These are phyloP conservation scores for Vanessa atalanta DNA, from an alignment of 1,140 invertebrate species.

Conservation along the genomic window DNA sequence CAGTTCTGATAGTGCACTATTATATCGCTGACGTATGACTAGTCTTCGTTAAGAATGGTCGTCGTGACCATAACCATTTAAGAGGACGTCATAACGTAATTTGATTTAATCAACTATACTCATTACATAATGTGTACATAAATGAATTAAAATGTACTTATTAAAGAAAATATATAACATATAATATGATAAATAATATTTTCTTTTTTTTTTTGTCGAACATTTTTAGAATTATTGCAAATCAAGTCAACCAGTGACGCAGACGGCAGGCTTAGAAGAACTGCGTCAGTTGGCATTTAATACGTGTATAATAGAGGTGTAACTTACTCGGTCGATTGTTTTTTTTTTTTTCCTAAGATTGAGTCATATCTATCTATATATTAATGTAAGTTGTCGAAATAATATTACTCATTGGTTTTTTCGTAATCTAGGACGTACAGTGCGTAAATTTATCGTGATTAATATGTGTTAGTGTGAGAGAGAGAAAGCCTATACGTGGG, in stretches of 20 bases:
- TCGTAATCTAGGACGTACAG: slow-evolving; percentile 27
- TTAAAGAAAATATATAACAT: too few relatives aligned
- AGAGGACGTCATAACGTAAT: too few relatives aligned
- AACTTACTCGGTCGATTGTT: slow-evolving; percentile 15
- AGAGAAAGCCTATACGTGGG: too few relatives aligned
- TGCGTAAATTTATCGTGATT: neutral
- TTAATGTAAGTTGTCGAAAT: slow-evolving; percentile 22
- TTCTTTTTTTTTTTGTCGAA: neutral
- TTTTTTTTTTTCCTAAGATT: slow-evolving; percentile 20
- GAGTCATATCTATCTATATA: slow-evolving; percentile 6
- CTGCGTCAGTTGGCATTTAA: neutral
- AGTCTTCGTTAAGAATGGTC: too few relatives aligned
- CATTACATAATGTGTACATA: too few relatives aligned
- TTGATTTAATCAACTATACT: too few relatives aligned
- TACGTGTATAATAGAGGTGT: neutral
- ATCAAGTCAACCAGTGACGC: neutral
- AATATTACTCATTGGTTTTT: slow-evolving; percentile 46
- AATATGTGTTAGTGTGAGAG: too few relatives aligned
- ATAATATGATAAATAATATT: neutral
- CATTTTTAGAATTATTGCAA: neutral
- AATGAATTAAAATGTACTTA: neutral
- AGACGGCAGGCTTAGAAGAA: neutral
- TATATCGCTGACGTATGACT: too few relatives aligned
- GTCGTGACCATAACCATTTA: too few relatives aligned
- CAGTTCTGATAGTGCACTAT: too few relatives aligned